Conservation (phyloP, 1,140 invertebrate species). For the Aricia agestis region DNA sequence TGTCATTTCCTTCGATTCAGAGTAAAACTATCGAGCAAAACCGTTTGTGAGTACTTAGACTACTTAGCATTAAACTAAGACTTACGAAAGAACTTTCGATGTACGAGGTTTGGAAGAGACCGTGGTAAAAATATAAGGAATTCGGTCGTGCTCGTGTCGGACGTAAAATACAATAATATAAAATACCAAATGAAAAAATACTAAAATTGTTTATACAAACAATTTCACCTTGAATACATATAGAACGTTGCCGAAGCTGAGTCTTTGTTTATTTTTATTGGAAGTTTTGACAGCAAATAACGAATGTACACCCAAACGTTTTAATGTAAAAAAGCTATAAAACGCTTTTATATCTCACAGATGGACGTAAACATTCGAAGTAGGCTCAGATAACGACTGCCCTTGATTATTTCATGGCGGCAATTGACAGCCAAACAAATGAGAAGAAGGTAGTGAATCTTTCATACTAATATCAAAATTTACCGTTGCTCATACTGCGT, state of each 20-base stretch:
- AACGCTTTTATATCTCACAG: constrained; percentile 9
- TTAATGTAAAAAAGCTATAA: constrained; percentile 15
- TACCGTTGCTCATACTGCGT: no score
- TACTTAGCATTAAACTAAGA: no score
- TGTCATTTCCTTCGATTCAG: no score
- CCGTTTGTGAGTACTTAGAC: no score
- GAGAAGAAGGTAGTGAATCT: not conserved
- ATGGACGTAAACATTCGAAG: not conserved
- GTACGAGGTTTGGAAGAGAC: not conserved
- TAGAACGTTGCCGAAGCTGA: constrained; percentile 2
- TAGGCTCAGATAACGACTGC: not conserved
- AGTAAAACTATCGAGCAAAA: no score
- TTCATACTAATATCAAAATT: no score
- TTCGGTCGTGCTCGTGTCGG: not conserved
- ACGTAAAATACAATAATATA: no score
- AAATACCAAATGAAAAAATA: constrained; percentile 7
- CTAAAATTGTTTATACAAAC: not conserved
- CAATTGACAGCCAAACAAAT: not conserved
- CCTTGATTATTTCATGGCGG: not conserved
- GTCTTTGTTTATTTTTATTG: constrained; percentile 11
- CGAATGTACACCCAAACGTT: constrained; percentile 10
- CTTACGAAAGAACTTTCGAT: not conserved
- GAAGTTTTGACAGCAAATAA: constrained; percentile 15
- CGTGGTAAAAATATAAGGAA: not conserved
- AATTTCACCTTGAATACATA: constrained; percentile 16